Evolutionary conservation across 1,140 invertebrate genomes (phyloP), one percentile per base, ranked within the genome.

Genomic region (Drosophila melanica): DNA sequence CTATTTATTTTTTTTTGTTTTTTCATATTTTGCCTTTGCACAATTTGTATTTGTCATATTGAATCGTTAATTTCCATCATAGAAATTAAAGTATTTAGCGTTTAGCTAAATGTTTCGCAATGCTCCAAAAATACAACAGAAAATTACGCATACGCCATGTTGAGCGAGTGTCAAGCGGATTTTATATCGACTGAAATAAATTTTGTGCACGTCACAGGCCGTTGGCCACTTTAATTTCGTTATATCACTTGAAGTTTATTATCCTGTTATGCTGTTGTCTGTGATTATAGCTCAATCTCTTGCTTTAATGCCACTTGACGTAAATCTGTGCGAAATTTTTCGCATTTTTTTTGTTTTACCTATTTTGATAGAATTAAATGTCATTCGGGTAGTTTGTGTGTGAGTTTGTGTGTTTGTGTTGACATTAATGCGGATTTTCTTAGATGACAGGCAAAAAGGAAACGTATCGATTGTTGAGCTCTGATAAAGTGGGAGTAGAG

Each of bases 101-200:
- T 16, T 33, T 16, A 8, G 18, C 11, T 51, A 23, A 23, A 37
- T 47, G 33, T 37, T 39, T 20, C 1, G 16, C 12, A 16, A 18
- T 39, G 1, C n/a, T 9, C 10, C 3, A 16, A 35, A 14, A 53
- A 33, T 42, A 30, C 30, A 33, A 5, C 12, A 50, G 9, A 50
- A 57, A 53, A 72, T 72, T 45, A 30, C 53, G 45, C 63, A 72
- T 59, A 66, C 69, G 54, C 63, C 69, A 58, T 44, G 69, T 58
- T 33, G 44, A 18, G 14, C 37, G 63, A 16, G 18, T 59, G 30
- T 45, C n/a, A 69, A 62, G 14, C 41, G 16, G 14, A 7, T 50
- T 66, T 57, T 57, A 55, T 57, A 53, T 41, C 47, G 20, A 18
- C 44, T 57, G 12, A 18, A 18, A 47, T 55, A 9, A 35, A 35